Evolutionary conservation across 2,113 vertebrate genomes (phyloP).

Genomic region (Pungitius pungitius): DNA sequence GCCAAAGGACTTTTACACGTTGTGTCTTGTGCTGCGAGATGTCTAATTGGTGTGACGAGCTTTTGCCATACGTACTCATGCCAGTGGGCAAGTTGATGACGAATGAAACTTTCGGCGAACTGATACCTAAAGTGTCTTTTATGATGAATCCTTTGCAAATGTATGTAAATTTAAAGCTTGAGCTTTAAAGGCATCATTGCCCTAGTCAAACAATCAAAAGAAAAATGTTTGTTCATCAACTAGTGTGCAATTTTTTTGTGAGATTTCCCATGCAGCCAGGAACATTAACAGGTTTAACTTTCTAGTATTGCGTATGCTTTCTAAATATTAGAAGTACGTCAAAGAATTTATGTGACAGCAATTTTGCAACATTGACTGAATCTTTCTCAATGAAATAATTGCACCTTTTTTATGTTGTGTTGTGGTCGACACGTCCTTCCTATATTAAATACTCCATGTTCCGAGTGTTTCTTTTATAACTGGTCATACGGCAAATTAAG

Average conservation of each 20-base stretch:
- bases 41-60: slow-evolving; percentile 35
- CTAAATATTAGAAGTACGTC: background rate
- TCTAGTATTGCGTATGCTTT: too few species aligned
- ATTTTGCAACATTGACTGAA: background rate
- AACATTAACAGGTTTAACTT: slow-evolving; percentile 43
- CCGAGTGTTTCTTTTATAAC: slow-evolving; percentile 11
- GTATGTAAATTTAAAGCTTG: background rate
- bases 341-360: background rate
- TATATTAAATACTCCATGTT: background rate
- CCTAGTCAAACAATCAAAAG: background rate
- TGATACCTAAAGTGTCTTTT: background rate
- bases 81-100: too few species aligned
- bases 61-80: slow-evolving; percentile 12
- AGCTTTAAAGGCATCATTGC: background rate
- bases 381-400: background rate
- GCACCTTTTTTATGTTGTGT: background rate
- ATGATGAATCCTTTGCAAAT: background rate
- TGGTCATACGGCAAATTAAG: background rate
- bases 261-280: slow-evolving; percentile 4
- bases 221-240: background rate
- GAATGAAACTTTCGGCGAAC: too few species aligned
- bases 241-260: slow-evolving; percentile 16
- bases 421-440: background rate
- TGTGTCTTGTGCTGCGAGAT: slow-evolving; percentile 32
- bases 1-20: slow-evolving; percentile 64